Evolutionary conservation across 2,113 vertebrate genomes (phyloP).

Genomic region (Gobius niger): DNA sequence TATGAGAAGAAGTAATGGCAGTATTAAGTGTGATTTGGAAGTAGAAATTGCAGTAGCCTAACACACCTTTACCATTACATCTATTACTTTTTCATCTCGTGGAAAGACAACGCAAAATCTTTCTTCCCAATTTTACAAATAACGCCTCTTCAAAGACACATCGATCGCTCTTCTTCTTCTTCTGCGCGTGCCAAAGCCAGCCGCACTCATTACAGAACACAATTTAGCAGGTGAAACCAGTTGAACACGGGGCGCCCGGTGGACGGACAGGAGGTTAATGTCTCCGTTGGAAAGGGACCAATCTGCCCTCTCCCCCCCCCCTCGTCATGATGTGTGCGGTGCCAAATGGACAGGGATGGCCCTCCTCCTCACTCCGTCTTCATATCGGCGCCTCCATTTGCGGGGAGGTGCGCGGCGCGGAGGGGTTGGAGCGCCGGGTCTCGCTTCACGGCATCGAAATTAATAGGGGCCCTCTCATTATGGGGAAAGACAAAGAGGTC

Average conservation of each 20-base stretch:
- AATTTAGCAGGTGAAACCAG: constrained; percentile 45
- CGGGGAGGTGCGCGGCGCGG: constrained; percentile 9
- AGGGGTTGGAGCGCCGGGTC: constrained; percentile 35
- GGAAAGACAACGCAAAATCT: too few species aligned
- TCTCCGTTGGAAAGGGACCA: constrained; percentile 46
- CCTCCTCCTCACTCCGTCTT: constrained; percentile 52
- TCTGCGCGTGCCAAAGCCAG: background rate
- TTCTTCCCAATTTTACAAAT: background rate
- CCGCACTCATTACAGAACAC: background rate
- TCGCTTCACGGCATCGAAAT: constrained; percentile 70
- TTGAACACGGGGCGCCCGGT: constrained; percentile 50
- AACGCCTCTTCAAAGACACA: background rate
- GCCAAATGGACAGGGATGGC: constrained; percentile 57
- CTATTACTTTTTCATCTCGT: too few species aligned
- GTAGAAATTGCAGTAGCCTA: too few species aligned
- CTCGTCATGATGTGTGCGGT: constrained; percentile 55
- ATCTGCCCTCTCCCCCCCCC: constrained; percentile 44
- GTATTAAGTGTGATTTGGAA: too few species aligned
- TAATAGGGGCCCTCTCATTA: constrained; percentile 65
- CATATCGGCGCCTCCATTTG: constrained; percentile 56
- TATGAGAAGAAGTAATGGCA: too few species aligned
- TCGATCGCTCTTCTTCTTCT: background rate
- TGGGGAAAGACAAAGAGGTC: constrained; percentile 63
- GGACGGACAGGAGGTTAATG: constrained; percentile 62
- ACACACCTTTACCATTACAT: too few species aligned